Evolutionary conservation across 35 echinoderm and acorn worm genomes (phyloP).

Genomic region (Ptychodera flava): DNA sequence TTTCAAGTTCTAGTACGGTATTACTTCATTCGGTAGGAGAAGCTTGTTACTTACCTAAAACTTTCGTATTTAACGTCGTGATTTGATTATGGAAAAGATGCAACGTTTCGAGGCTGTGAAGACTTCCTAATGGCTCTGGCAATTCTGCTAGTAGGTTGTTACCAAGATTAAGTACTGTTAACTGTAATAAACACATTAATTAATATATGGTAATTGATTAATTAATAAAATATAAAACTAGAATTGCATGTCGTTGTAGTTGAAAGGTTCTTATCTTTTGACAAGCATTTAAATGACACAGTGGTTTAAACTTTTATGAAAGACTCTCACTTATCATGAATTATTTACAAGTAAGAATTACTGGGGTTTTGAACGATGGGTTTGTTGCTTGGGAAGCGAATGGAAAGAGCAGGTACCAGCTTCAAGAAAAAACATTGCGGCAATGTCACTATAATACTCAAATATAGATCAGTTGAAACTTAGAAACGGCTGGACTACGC

Average conservation of each 20-base stretch:
- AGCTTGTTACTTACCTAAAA: slow-evolving; percentile 67
- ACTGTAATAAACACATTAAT: slow-evolving; percentile 29
- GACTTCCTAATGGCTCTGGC: slow-evolving; percentile 41
- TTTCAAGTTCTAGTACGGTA: too few relatives aligned
- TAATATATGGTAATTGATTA: not conserved
- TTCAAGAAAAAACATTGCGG: too few relatives aligned
- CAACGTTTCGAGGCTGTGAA: slow-evolving; percentile 46
- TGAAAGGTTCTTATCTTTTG: not conserved
- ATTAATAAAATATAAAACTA: not conserved
- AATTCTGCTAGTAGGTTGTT: slow-evolving; percentile 65
- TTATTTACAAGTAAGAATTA: not conserved
- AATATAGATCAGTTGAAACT: too few relatives aligned
- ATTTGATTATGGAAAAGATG: slow-evolving; percentile 78
- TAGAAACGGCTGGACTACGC: too few relatives aligned
- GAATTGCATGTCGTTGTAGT: not conserved
- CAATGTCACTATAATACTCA: too few relatives aligned
- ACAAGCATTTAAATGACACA: not conserved
- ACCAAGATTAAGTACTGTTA: slow-evolving; percentile 64
- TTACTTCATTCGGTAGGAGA: too few relatives aligned
- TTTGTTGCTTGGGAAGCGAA: not conserved
- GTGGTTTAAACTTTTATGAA: not conserved
- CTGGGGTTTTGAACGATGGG: not conserved
- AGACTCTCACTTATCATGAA: not conserved
- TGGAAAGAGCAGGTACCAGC: too few relatives aligned
- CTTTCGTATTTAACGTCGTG: slow-evolving; percentile 51